A percentile compares a stretch with the other conserved stretches of the same genome.
These are phyloP conservation scores for Zaprionus vittiger DNA, from an alignment of 1,140 invertebrate species.

Conservation along the genomic window DNA sequence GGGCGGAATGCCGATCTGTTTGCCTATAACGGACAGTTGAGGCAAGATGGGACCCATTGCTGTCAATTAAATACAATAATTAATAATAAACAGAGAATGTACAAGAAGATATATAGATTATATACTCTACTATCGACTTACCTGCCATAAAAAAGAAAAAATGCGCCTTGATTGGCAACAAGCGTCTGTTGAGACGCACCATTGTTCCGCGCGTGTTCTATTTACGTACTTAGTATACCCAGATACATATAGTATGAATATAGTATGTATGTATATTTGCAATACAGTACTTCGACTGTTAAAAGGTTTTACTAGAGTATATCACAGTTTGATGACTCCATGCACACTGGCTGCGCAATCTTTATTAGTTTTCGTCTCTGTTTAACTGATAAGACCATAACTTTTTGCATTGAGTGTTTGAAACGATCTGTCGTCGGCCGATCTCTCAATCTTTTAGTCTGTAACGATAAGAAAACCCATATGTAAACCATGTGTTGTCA, in stretches of 20 bases:
- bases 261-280: background rate
- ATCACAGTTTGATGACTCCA: slow-evolving; percentile 62
- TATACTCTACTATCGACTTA: slow-evolving; percentile 84
- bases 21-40: slow-evolving; percentile 90
- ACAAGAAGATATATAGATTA: background rate
- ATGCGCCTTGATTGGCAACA: slow-evolving; percentile 91
- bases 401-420: slow-evolving; percentile 35
- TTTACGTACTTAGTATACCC: slow-evolving; percentile 5
- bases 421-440: background rate
- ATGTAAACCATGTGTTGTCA: slow-evolving; percentile 8
- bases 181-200: slow-evolving; percentile 87
- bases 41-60: slow-evolving; percentile 91
- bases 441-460: slow-evolving; percentile 15
- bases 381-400: slow-evolving; percentile 52
- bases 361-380: slow-evolving; percentile 17
- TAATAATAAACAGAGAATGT: background rate
- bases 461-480: slow-evolving; percentile 10
- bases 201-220: slow-evolving; percentile 77
- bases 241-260: slow-evolving; percentile 3
- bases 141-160: slow-evolving; percentile 93
- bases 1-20: slow-evolving; percentile 90
- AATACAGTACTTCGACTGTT: background rate
- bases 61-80: slow-evolving; percentile 81
- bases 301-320: slow-evolving; percentile 21
- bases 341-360: slow-evolving; percentile 34